Percentiles rank a stretch among this genome's conserved stretches.
These are phyloP conservation scores for Pagetopsis macropterus DNA, from an alignment of 2,797 vertebrate species.

Conservation along the genomic window DNA sequence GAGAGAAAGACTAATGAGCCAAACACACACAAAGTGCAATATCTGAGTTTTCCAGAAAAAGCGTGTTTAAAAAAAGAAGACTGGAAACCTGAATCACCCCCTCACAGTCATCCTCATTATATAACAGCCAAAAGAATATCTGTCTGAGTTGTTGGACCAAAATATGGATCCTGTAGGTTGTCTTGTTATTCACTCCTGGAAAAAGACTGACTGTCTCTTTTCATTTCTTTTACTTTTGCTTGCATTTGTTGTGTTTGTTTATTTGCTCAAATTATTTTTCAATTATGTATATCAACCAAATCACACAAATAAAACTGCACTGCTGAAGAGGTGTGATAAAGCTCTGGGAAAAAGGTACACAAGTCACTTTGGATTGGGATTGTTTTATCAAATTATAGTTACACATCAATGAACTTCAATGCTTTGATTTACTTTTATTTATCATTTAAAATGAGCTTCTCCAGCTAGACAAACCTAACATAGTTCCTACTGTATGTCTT, in stretches of 20 bases:
- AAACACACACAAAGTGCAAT: conserved; percentile 16
- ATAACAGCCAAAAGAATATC: conserved; percentile 36
- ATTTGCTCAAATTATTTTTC: neutral
- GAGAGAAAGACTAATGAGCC: conserved; percentile 17
- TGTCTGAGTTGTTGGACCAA: conserved; percentile 11
- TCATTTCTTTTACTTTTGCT: conserved; percentile 2
- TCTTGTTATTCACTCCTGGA: neutral
- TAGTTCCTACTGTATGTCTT: neutral
- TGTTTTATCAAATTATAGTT: neutral
- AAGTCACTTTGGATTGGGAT: no score
- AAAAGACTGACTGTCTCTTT: neutral
- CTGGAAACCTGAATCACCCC: conserved; percentile 51
- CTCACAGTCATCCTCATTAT: conserved; percentile 45
- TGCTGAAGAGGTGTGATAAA: neutral
- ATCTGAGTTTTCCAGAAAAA: conserved; percentile 21
- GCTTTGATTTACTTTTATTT: neutral
- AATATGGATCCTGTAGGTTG: conserved; percentile 7
- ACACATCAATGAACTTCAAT: neutral
- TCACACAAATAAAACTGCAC: neutral
- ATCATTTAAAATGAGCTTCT: neutral
- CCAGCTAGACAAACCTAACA: neutral
- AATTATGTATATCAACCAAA: neutral
- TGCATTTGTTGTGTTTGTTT: neutral
- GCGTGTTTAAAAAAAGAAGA: conserved; percentile 29
- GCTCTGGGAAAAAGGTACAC: no score